phyloP scores from a whole-genome alignment of 2,797 vertebrate species.

The Lates japonicus region DNA sequence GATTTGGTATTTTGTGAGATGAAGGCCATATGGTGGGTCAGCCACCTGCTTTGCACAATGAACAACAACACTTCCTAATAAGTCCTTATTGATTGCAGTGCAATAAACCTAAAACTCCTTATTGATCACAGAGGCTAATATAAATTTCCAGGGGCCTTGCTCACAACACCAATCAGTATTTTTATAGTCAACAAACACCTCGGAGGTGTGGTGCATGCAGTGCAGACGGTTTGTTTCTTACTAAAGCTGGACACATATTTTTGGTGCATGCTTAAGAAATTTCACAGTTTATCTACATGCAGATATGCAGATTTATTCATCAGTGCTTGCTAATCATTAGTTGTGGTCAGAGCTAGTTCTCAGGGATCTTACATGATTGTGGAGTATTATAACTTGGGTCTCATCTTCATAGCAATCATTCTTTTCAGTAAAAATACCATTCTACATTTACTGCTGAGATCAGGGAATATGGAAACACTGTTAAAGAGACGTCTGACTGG shows the following conservation, averaged over 20 bases:
- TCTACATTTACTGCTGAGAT: neutral
- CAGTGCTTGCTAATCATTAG: neutral
- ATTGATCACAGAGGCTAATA: slow-evolving; percentile 55
- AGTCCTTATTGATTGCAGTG: slow-evolving; percentile 50
- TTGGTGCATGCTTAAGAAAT: neutral
- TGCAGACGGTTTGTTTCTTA: neutral
- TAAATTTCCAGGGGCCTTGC: slow-evolving; percentile 25
- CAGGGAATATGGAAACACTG: neutral
- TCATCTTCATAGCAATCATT: neutral
- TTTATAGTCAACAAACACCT: slow-evolving; percentile 32
- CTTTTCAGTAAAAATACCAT: neutral
- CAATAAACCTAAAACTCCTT: slow-evolving; percentile 57
- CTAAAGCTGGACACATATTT: neutral
- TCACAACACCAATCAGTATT: slow-evolving; percentile 30
- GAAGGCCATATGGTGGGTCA: too few relatives aligned
- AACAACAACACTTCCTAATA: too few relatives aligned
- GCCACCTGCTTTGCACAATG: too few relatives aligned
- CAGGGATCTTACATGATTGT: neutral
- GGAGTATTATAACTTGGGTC: neutral
- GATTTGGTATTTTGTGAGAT: too few relatives aligned
- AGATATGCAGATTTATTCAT: neutral
- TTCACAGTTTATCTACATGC: neutral
- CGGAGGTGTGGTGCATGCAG: neutral
- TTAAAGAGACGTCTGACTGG: neutral
- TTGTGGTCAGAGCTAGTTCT: neutral